Percentiles rank a stretch among this genome's conserved stretches.
phyloP scores from a whole-genome alignment of 2,797 vertebrate species.

The Periophthalmus magnuspinnatus region DNA sequence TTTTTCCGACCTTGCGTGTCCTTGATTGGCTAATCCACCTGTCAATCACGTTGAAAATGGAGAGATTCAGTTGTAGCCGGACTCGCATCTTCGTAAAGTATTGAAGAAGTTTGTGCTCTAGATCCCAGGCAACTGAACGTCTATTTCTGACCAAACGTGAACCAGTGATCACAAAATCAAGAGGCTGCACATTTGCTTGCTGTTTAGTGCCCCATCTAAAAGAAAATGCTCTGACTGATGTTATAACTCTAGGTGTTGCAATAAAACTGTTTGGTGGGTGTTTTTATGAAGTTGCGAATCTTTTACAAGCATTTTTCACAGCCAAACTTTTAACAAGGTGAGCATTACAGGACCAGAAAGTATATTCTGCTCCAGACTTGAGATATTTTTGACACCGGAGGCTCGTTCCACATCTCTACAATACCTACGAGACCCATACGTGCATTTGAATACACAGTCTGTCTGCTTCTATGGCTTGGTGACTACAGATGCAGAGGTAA shows the following conservation, averaged over 20 bases:
- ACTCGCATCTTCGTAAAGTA: no score
- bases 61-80: no score
- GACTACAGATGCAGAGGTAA: conserved; percentile 62
- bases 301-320: conserved; percentile 5
- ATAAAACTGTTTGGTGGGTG: conserved; percentile 5
- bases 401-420: conserved; percentile 21
- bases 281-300: conserved; percentile 6
- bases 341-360: neutral
- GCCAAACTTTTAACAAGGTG: conserved; percentile 14
- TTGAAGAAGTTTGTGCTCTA: no score
- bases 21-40: no score
- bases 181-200: neutral
- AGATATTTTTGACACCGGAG: conserved; percentile 10
- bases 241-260: conserved; percentile 24
- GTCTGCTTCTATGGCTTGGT: conserved; percentile 16
- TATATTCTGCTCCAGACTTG: conserved; percentile 11
- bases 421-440: conserved; percentile 29
- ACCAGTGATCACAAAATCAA: conserved; percentile 15
- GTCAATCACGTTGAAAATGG: no score
- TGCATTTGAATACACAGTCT: conserved; percentile 22
- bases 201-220: conserved; percentile 1
- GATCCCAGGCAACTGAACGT: neutral
- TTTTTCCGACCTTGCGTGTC: no score
- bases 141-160: neutral
- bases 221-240: conserved; percentile 11